Evolutionary conservation across 2,888 invertebrate genomes (phyloP).

Genomic region (Petrolisthes manimaculis): DNA sequence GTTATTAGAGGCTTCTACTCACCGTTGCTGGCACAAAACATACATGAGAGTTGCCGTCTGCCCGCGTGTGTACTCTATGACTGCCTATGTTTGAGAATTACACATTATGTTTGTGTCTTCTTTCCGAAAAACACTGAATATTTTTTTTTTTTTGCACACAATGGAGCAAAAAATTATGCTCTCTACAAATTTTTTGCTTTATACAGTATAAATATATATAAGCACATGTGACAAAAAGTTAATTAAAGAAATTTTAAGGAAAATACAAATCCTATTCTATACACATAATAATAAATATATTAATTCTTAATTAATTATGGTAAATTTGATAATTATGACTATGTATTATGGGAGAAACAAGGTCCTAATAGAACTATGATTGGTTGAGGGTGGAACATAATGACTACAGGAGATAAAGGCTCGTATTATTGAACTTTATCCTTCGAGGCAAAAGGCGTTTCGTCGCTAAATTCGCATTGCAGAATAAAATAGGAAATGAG

Average conservation of each 20-base stretch:
- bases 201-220: background rate
- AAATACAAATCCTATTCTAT: background rate
- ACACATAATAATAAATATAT: slow-evolving; percentile 10
- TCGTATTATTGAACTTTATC: too few relatives aligned
- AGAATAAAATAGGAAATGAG: too few relatives aligned
- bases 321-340: background rate
- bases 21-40: slow-evolving; percentile 65
- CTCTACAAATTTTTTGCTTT: background rate
- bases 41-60: slow-evolving; percentile 63
- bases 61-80: slow-evolving; percentile 65
- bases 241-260: background rate
- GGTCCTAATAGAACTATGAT: slow-evolving; percentile 26
- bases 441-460: too few relatives aligned
- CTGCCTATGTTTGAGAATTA: slow-evolving; percentile 66
- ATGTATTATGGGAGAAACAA: slow-evolving; percentile 24
- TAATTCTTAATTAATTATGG: slow-evolving; percentile 12
- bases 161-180: background rate
- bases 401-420: background rate
- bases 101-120: slow-evolving; percentile 62
- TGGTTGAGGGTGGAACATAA: background rate
- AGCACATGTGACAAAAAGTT: background rate
- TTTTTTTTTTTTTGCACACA: background rate
- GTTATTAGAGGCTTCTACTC: slow-evolving; percentile 62
- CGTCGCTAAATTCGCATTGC: too few relatives aligned
- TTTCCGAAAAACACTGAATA: slow-evolving; percentile 46